Conservation (phyloP, 1,140 invertebrate species). For the Drosophila truncata region DNA sequence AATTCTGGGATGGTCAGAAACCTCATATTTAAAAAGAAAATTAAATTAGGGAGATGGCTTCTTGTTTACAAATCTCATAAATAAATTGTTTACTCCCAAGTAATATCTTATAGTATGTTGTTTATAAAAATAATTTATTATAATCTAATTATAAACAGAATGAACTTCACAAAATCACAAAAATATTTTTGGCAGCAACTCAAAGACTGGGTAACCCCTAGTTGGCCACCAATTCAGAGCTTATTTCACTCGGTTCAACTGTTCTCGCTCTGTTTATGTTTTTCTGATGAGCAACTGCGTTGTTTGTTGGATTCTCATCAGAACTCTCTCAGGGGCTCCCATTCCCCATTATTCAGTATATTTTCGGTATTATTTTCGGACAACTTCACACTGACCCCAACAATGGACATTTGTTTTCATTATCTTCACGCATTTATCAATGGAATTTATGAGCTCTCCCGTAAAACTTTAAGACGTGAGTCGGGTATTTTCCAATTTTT, state of each 20-base stretch:
- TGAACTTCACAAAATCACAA: too few relatives aligned
- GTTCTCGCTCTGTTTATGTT: conserved; percentile 51
- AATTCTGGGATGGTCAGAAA: too few relatives aligned
- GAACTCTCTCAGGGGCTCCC: conserved; percentile 18
- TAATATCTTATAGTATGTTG: too few relatives aligned
- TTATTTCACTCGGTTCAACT: background rate
- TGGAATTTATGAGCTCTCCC: conserved; percentile 51
- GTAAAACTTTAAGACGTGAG: conserved; percentile 43
- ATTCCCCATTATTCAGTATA: conserved; percentile 2
- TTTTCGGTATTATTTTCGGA: conserved; percentile 25
- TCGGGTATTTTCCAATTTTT: conserved; percentile 22
- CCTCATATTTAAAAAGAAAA: too few relatives aligned
- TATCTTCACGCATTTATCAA: conserved; percentile 40
- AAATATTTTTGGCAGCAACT: too few relatives aligned
- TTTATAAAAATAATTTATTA: too few relatives aligned
- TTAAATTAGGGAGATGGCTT: too few relatives aligned
- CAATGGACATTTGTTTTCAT: conserved; percentile 45
- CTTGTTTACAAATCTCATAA: too few relatives aligned
- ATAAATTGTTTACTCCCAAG: too few relatives aligned
- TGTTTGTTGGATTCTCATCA: conserved; percentile 26
- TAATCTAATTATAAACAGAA: too few relatives aligned
- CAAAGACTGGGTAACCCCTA: background rate
- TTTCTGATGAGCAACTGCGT: conserved; percentile 34
- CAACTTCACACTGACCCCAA: conserved; percentile 42
- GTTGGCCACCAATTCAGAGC: background rate